Evolutionary conservation across 1,140 invertebrate species (phyloP).

Genomic region (Eubasilissa regina): DNA sequence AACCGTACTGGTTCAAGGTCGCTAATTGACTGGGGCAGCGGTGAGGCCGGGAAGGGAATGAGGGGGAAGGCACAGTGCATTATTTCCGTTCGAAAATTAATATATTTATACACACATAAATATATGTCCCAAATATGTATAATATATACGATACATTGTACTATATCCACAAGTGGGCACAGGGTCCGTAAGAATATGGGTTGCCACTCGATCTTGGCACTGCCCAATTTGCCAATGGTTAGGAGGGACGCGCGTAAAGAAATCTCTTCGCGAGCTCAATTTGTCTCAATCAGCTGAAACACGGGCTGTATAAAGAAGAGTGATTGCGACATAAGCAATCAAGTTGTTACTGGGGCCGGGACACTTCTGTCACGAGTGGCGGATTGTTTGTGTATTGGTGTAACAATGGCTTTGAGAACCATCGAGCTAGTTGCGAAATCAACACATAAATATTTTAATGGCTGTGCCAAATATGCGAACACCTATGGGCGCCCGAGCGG

Average conservation of each 20-base stretch:
- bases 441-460: background rate
- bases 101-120: no score
- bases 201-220: background rate
- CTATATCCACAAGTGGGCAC: no score
- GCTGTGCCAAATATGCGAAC: background rate
- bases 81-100: no score
- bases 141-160: no score
- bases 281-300: conserved; percentile 34
- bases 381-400: background rate
- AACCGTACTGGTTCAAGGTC: no score
- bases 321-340: conserved; percentile 10
- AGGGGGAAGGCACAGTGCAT: no score
- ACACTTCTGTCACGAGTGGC: background rate
- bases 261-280: conserved; percentile 38
- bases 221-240: conserved; percentile 23
- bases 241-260: conserved; percentile 1
- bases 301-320: background rate
- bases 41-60: no score
- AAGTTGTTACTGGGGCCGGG: background rate
- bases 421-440: conserved; percentile 7
- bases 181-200: background rate
- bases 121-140: no score
- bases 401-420: background rate
- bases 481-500: no score
- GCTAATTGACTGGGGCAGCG: no score